These are phyloP conservation scores for Xestia c-nigrum DNA, from an alignment of 2,888 invertebrate species.

Conservation along the genomic window DNA sequence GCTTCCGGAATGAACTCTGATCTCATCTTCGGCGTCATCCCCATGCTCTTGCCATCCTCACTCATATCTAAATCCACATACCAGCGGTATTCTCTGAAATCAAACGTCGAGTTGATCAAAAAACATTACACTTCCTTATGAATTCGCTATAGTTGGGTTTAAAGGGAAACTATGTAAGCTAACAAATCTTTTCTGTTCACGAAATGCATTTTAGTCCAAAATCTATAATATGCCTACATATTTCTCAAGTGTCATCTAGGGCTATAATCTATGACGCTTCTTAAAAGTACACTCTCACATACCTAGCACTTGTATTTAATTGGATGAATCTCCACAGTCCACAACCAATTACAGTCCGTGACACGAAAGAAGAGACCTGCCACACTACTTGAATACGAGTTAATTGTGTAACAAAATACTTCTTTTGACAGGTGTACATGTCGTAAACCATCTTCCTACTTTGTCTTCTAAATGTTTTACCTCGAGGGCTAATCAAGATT, in stretches of 20 bases:
- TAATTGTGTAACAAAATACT: no score
- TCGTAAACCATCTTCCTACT: no score
- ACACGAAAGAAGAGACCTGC: no score
- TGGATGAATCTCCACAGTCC: no score
- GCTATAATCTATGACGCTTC: background rate
- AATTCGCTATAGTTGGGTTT: no score
- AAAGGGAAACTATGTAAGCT: background rate
- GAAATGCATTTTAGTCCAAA: background rate
- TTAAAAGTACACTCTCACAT: background rate
- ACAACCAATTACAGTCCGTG: background rate
- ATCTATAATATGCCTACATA: background rate
- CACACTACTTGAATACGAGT: no score
- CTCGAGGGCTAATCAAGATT: no score
- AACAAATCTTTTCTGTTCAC: background rate
- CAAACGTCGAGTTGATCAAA: background rate
- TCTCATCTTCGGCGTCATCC: slow-evolving; percentile 90
- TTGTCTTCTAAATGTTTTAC: no score
- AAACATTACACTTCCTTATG: no score
- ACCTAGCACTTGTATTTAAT: background rate
- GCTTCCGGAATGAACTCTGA: slow-evolving; percentile 91
- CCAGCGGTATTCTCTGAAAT: slow-evolving; percentile 91
- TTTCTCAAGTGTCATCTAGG: background rate
- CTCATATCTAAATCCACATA: slow-evolving; percentile 91
- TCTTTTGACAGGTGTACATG: no score
- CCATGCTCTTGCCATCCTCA: slow-evolving; percentile 91